phyloP scores from a whole-genome alignment of 2,797 vertebrate genomes.

The Girardinus metallicus region DNA sequence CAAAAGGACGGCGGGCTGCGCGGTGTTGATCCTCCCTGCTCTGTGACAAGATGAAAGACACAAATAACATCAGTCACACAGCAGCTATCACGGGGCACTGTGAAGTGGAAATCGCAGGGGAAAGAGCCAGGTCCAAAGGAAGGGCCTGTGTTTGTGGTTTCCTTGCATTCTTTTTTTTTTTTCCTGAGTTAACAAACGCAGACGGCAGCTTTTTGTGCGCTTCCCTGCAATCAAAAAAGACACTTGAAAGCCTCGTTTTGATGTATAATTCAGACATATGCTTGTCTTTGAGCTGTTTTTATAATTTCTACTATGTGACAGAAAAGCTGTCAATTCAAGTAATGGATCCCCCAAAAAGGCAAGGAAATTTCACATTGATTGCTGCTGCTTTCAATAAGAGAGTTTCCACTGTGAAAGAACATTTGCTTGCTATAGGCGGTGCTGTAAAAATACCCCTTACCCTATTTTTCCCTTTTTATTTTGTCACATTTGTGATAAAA shows the following conservation, averaged over 20 bases:
- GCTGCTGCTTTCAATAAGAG: conserved; percentile 40
- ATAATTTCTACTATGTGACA: conserved; percentile 55
- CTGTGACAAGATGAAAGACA: conserved; percentile 75
- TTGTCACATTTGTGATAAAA: not conserved
- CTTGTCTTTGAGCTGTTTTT: conserved; percentile 64
- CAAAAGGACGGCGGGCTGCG: conserved; percentile 42
- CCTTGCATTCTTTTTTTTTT: conserved; percentile 56
- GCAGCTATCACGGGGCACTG: conserved; percentile 60
- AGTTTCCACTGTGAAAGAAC: not conserved
- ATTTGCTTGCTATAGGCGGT: not conserved
- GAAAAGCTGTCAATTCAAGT: conserved; percentile 61
- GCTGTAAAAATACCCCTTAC: not conserved
- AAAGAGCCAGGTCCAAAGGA: conserved; percentile 41
- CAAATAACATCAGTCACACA: conserved; percentile 71
- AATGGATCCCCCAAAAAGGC: conserved; percentile 35
- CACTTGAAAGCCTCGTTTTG: conserved; percentile 63
- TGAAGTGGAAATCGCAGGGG: conserved; percentile 75
- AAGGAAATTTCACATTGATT: conserved; percentile 22
- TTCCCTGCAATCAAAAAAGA: conserved; percentile 52
- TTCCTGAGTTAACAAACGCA: conserved; percentile 48
- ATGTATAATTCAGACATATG: conserved; percentile 65
- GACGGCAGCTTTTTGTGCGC: conserved; percentile 47
- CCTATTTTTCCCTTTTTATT: not conserved
- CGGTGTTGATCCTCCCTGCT: conserved; percentile 56
- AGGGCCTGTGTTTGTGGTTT: conserved; percentile 61